These are phyloP conservation scores for Neelides folsomi DNA, from an alignment of 2,888 invertebrate species.

Conservation along the genomic window DNA sequence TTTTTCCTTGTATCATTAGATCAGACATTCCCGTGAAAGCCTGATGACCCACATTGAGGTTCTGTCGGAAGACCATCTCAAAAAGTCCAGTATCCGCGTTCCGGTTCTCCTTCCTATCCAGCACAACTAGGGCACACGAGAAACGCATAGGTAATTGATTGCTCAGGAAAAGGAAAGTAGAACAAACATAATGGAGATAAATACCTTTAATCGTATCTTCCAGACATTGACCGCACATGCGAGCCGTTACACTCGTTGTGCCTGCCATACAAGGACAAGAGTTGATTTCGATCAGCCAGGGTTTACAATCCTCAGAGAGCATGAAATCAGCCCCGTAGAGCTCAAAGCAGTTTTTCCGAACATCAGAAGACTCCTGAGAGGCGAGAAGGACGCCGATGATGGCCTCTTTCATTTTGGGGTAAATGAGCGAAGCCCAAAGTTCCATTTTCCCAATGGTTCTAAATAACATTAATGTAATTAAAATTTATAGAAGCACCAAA, in stretches of 20 bases:
- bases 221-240: slow-evolving; percentile 64
- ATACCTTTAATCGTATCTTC: slow-evolving; percentile 75
- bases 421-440: slow-evolving; percentile 44
- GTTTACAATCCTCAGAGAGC: slow-evolving; percentile 65
- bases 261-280: slow-evolving; percentile 70
- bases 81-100: slow-evolving; percentile 68
- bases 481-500: too few relatives aligned
- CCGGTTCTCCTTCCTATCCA: slow-evolving; percentile 56
- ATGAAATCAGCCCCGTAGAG: slow-evolving; percentile 87
- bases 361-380: slow-evolving; percentile 47
- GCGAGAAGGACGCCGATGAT: slow-evolving; percentile 64
- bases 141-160: neutral
- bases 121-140: slow-evolving; percentile 48
- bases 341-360: slow-evolving; percentile 65
- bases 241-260: slow-evolving; percentile 71
- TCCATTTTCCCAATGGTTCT: slow-evolving; percentile 5
- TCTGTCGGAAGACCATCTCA: slow-evolving; percentile 63
- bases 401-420: slow-evolving; percentile 70
- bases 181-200: neutral
- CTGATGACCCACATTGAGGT: slow-evolving; percentile 46
- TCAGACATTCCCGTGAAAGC: slow-evolving; percentile 18
- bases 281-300: slow-evolving; percentile 87
- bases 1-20: slow-evolving; percentile 19
- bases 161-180: neutral
- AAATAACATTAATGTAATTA: neutral